Conservation (phyloP, 2,113 vertebrate species). For the Riparia riparia region DNA sequence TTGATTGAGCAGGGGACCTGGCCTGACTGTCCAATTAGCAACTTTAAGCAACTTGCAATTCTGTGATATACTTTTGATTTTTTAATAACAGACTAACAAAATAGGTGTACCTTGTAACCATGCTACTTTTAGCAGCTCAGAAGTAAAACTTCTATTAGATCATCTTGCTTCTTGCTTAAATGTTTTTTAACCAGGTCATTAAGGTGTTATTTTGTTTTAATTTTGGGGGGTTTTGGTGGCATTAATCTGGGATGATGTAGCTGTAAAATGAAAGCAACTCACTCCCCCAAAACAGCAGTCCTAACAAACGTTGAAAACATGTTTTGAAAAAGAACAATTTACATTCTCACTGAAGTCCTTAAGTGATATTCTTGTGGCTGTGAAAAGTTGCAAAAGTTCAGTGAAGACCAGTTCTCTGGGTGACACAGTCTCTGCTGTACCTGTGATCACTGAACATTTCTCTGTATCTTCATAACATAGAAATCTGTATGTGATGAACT, state of each 20-base stretch:
- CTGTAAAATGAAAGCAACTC: neutral
- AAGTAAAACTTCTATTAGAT: neutral
- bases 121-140: neutral
- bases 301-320: neutral
- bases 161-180: neutral
- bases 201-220: neutral
- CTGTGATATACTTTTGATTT: neutral
- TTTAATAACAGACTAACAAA: neutral
- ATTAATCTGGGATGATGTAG: neutral
- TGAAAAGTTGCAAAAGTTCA: neutral
- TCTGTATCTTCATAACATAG: neutral
- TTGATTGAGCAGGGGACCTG: neutral
- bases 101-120: neutral
- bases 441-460: neutral
- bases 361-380: neutral
- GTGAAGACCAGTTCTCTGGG: neutral
- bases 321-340: neutral
- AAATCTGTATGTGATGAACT: neutral
- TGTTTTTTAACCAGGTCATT: neutral
- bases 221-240: neutral
- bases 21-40: neutral
- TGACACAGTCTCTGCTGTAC: neutral
- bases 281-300: neutral
- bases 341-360: neutral
- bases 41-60: neutral